Evolutionary conservation across 2,113 vertebrate genomes (phyloP), one percentile per base, ranked within the genome.

Genomic region (Anser cygnoides): DNA sequence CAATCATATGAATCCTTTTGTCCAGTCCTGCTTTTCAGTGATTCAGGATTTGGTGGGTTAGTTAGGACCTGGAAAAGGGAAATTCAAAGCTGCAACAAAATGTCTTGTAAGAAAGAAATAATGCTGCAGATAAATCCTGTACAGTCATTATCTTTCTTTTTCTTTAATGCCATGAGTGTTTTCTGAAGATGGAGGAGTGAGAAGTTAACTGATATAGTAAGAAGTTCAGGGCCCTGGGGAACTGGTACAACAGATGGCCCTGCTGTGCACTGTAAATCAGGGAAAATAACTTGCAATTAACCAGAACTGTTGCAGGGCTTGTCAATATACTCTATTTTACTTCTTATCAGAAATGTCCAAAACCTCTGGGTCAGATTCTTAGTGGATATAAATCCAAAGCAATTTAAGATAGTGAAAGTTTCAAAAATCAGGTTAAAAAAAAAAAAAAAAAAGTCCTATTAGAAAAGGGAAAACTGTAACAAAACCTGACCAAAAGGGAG

Each of bases 241-340:
- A 76, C 2, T 78, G n/a, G 7, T 72, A 72, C 22, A 83, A 81
- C 46, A 3, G 0, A 49, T 20, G n/a, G 31, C 21, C 77, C 65
- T 76, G 25, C 28, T 91, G 50, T 71, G 55, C n/a, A 18, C 41
- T 62, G 20, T 84, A 93, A 84, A 78, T 61, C 66, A 84, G 29
- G 35, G 66, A 72, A 92, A 86, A 91, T 6, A 90, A 39, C 31
- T 75, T 74, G 37, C 67, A 90, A 26, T 74, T 86, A 90, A 50
- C 7, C 39, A 66, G 13, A 37, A 76, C 5, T 41, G 21, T 57
- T 86, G 46, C 28, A 28, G 16, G 8, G 28, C 21, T 82, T 92
- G 67, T 83, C 67, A 90, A 59, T 81, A 49, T 39, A 33, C 9
- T 55, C 63, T 35, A 5, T 78, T 87, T 59, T 79, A 89, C 44